Base-by-base conservation (phyloP, 2,113 vertebrate genomes). In the Mus spicilegus region DNA sequence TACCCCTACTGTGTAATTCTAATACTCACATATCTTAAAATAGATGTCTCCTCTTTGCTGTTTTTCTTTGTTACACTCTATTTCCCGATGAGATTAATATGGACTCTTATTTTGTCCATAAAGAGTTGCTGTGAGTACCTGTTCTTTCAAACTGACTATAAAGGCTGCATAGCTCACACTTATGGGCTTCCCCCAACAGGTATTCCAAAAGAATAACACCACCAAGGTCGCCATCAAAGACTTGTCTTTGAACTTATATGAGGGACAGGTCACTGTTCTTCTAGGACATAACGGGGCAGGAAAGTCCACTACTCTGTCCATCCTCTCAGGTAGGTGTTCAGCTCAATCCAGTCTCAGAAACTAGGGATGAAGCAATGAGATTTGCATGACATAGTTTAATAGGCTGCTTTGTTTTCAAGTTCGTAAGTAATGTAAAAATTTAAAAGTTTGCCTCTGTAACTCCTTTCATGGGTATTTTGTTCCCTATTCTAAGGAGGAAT, bases 241-340 rank as follows among this genome's bases (percentile, higher is more conserved):
- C n/a, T 63, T 84, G 81, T 63, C 81, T 42, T 63, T 84, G 81
- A 84, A 84, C 81, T 10, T 84, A 9, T 84, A 84, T 28, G 13
- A 84, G 24, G 58, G 81, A 63, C 81, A 84, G 58, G 63, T 84
- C 58, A 63, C 81, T 42, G 58, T 84, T 84, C 81, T 84, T 42
- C 58, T 84, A 30, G 58, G 81, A 14, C 81, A 99, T 99, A 99
- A 99, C 4, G 99, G 99, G 26, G 99, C 99, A 46, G 99, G 99
- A 87, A 99, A 99, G 98, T 99, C 99, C 87, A 99, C 99, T 12
- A 99, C 98, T 0, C 97, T 99, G 63, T 99, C 99, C 80, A 99
- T 99, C 98, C 98, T 99, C 75, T 99, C 99, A 97, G 99, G 99
- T 99, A 91, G 51, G 93, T 95, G 12, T 86, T 81, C 13, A 69